Evolutionary conservation across 1,140 invertebrate genomes (phyloP).

Genomic region (Diprion similis): DNA sequence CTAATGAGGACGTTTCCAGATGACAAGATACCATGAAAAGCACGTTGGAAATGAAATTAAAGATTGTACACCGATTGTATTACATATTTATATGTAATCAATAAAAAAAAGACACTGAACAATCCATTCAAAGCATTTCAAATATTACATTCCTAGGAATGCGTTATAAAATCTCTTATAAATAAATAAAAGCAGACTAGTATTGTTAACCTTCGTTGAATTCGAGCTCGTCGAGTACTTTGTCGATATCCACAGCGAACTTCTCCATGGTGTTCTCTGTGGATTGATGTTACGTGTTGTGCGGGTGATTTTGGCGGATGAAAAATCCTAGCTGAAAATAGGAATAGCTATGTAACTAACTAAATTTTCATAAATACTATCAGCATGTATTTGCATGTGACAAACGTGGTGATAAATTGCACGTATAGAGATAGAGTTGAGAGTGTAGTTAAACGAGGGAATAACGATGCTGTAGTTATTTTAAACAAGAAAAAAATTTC

Average conservation of each 20-base stretch:
- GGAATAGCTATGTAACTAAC: neutral
- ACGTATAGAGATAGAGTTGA: too few relatives aligned
- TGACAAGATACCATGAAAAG: too few relatives aligned
- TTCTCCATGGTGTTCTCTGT: constrained; percentile 67
- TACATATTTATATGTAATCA: too few relatives aligned
- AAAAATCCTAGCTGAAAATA: neutral
- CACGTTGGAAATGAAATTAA: too few relatives aligned
- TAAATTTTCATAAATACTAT: neutral
- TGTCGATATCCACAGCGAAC: constrained; percentile 82
- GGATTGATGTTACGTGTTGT: neutral
- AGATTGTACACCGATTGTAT: too few relatives aligned
- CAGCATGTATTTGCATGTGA: neutral
- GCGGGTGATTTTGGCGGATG: neutral
- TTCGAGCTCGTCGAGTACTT: constrained; percentile 88
- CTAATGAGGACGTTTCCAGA: too few relatives aligned
- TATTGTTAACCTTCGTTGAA: constrained; percentile 69
- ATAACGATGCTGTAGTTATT: too few relatives aligned
- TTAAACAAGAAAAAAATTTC: too few relatives aligned
- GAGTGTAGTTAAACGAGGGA: too few relatives aligned
- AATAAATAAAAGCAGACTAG: neutral
- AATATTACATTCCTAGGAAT: neutral
- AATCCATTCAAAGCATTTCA: too few relatives aligned
- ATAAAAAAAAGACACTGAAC: too few relatives aligned
- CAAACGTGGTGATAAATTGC: neutral
- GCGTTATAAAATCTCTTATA: neutral